Evolutionary conservation across 1,140 invertebrate species (phyloP).

Genomic region (Bicyclus anynana): DNA sequence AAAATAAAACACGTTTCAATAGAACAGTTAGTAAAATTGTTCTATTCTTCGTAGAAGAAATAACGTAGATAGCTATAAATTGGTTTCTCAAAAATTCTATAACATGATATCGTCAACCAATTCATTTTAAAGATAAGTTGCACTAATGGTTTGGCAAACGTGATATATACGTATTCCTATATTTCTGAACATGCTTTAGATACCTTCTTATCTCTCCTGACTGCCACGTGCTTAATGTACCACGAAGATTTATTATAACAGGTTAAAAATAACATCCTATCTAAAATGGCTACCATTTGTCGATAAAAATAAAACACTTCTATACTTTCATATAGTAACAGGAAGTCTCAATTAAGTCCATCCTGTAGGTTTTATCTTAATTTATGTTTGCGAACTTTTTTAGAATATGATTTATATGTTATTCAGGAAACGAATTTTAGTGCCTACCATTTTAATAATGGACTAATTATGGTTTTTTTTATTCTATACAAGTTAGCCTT

Average conservation of each 20-base stretch:
- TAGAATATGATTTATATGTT: too few species aligned
- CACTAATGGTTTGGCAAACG: neutral
- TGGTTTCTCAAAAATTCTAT: neutral
- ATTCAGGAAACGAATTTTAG: too few species aligned
- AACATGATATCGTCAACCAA: neutral
- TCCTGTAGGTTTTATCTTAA: too few species aligned
- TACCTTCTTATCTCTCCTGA: neutral
- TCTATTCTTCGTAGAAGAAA: too few species aligned
- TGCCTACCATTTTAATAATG: too few species aligned
- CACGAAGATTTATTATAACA: neutral
- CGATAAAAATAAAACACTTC: neutral
- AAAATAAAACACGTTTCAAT: too few species aligned
- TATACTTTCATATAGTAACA: neutral
- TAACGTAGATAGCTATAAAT: neutral
- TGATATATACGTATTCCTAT: too few species aligned
- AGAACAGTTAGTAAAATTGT: neutral
- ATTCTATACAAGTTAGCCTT: too few species aligned
- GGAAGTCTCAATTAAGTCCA: too few species aligned
- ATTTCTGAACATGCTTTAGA: neutral
- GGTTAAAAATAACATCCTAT: neutral
- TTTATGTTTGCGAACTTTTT: too few species aligned
- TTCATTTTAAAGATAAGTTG: neutral
- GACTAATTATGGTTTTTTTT: too few species aligned
- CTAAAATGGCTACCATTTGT: neutral
- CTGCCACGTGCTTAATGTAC: neutral